A percentile compares a stretch with the other conserved stretches of the same genome.
These are phyloP conservation scores for Branchipolynoe longqiensis DNA, from an alignment of 2,888 invertebrate species.

Conservation along the genomic window DNA sequence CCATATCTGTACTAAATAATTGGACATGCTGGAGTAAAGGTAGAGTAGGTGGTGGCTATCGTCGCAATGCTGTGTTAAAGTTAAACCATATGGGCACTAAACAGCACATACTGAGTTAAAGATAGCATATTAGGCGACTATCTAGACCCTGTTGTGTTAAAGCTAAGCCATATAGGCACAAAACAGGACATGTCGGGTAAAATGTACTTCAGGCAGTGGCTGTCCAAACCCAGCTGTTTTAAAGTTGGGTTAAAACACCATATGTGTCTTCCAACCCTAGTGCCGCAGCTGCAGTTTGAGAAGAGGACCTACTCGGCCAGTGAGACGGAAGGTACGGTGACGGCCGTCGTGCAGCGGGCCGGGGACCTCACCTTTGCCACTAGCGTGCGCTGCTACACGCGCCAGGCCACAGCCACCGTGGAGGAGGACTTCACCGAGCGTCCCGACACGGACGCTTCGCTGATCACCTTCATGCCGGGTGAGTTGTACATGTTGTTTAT, in stretches of 20 bases:
- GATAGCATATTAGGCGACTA: no score
- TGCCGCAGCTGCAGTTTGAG: slow-evolving; percentile 80
- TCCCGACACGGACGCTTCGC: slow-evolving; percentile 78
- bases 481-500: slow-evolving; percentile 55
- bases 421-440: slow-evolving; percentile 77
- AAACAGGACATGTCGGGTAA: no score
- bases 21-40: not conserved
- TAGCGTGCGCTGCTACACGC: slow-evolving; percentile 80
- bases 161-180: no score
- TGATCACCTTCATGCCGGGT: slow-evolving; percentile 79
- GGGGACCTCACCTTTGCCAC: slow-evolving; percentile 79
- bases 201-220: no score
- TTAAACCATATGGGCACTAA: no score
- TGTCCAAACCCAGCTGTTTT: no score
- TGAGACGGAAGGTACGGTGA: slow-evolving; percentile 77
- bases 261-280: slow-evolving; percentile 72
- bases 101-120: no score
- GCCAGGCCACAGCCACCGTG: slow-evolving; percentile 78
- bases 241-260: no score
- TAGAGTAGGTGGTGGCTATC: no score
- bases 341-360: slow-evolving; percentile 74
- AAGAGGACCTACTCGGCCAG: slow-evolving; percentile 73
- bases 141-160: no score
- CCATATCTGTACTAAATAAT: not conserved
- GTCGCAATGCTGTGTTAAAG: no score